phyloP scores from a whole-genome alignment of 64 coral and sea anemone genomes.

The Montipora cactus region DNA sequence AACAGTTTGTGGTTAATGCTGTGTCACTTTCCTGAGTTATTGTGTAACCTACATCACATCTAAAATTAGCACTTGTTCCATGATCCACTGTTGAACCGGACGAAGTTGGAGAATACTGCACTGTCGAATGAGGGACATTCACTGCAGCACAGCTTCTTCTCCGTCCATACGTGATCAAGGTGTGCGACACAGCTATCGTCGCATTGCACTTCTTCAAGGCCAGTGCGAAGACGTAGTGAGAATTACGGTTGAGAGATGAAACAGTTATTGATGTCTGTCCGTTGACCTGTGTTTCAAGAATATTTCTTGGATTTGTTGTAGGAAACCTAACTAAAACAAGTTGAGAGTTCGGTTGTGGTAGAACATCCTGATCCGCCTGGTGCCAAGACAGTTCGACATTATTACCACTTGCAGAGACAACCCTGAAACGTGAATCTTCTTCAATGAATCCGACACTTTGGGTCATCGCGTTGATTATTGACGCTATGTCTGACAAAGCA shows the following conservation, averaged over 20 bases:
- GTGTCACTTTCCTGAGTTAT: background rate
- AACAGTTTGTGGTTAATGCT: background rate
- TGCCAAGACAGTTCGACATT: conserved; percentile 39
- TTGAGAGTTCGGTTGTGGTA: background rate
- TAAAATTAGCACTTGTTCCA: conserved; percentile 14
- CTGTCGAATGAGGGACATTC: background rate
- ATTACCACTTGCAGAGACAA: background rate
- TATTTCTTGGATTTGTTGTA: background rate
- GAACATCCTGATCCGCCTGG: background rate
- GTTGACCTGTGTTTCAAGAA: background rate
- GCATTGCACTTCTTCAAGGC: conserved; percentile 31
- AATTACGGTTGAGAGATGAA: background rate
- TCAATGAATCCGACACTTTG: background rate
- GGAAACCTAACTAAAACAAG: conserved; percentile 24
- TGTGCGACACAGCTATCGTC: conserved; percentile 7
- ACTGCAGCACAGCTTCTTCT: background rate
- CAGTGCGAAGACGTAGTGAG: conserved; percentile 45
- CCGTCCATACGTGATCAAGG: conserved; percentile 1
- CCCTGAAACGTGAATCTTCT: background rate
- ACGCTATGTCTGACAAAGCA: conserved; percentile 22
- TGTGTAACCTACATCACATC: background rate
- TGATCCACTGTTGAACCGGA: background rate
- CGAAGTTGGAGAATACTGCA: background rate
- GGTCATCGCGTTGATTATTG: conserved; percentile 2
- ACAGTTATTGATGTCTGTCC: conserved; percentile 7